Percentiles rank a stretch among this genome's conserved stretches.
These are phyloP conservation scores for Drosophila nannoptera DNA, from an alignment of 1,140 invertebrate species.

Conservation along the genomic window DNA sequence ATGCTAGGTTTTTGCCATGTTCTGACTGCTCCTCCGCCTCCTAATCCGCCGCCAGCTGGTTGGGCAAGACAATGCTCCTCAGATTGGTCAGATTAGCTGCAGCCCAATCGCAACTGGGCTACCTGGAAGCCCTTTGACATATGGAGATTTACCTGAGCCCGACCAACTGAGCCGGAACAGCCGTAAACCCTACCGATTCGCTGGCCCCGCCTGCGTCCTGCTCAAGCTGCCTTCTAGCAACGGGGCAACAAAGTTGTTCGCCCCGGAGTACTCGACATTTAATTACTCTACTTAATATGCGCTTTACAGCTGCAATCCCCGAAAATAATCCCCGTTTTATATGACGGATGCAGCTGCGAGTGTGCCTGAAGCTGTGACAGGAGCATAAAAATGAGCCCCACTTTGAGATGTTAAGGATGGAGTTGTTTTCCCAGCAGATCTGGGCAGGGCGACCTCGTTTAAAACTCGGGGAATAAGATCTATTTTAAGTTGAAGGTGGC, in stretches of 20 bases:
- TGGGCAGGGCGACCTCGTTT: neutral
- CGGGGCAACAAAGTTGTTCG: conserved; percentile 39
- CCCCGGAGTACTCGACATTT: conserved; percentile 52
- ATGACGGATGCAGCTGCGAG: conserved; percentile 3
- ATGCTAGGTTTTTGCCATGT: conserved; percentile 51
- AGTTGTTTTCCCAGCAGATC: neutral
- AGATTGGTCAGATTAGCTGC: conserved; percentile 74
- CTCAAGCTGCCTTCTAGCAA: conserved; percentile 16
- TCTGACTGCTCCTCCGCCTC: conserved; percentile 6
- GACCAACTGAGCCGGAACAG: conserved; percentile 27
- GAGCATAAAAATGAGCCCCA: neutral
- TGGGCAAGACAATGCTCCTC: conserved; percentile 67
- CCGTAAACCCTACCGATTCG: conserved; percentile 1
- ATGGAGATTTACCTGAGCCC: conserved; percentile 63
- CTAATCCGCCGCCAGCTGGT: conserved; percentile 32
- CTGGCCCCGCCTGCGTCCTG: neutral
- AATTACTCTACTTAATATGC: conserved; percentile 58
- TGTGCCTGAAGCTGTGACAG: conserved; percentile 6
- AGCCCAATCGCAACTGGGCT: conserved; percentile 28
- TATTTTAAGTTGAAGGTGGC: too few relatives aligned
- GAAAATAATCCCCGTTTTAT: neutral
- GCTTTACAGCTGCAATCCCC: conserved; percentile 26
- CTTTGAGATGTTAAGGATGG: neutral
- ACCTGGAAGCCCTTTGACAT: conserved; percentile 59
- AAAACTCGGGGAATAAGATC: too few relatives aligned